These are phyloP conservation scores for Adelosebastes latens DNA, from an alignment of 2,797 vertebrate species.

Conservation along the genomic window DNA sequence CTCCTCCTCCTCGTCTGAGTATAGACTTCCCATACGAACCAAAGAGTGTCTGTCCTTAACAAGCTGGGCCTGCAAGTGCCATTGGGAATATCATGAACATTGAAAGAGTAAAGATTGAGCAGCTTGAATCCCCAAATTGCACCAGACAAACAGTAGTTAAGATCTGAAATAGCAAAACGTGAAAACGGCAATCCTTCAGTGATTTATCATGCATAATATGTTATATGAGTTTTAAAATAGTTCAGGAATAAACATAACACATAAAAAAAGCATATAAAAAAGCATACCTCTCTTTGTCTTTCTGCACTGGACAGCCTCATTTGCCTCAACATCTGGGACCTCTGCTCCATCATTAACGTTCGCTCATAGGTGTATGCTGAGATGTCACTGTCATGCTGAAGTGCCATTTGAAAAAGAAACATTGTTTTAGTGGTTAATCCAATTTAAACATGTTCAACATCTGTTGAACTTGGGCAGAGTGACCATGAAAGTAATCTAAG, in stretches of 20 bases:
- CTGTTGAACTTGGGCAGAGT: not conserved
- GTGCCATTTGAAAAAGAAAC: not conserved
- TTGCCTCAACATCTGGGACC: constrained; percentile 97
- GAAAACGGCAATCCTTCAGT: not conserved
- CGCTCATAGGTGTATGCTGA: constrained; percentile 98
- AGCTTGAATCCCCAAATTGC: not conserved
- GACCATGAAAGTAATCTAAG: not conserved
- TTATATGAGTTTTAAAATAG: not conserved
- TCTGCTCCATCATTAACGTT: constrained; percentile 99
- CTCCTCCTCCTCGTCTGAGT: constrained; percentile 97
- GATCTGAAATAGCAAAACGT: not conserved
- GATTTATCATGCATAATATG: not conserved
- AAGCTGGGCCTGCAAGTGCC: constrained; percentile 88
- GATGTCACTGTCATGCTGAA: constrained; percentile 95
- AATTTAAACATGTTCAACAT: not conserved
- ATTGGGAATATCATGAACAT: not conserved
- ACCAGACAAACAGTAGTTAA: not conserved
- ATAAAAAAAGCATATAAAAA: constrained; percentile 65
- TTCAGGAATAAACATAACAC: not conserved
- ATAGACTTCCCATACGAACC: constrained; percentile 92
- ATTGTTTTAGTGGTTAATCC: not conserved
- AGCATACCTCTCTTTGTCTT: constrained; percentile 90
- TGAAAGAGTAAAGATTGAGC: not conserved
- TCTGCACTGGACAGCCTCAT: constrained; percentile 97
- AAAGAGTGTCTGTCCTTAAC: constrained; percentile 97